Evolutionary conservation across 2,113 vertebrate species (phyloP), one percentile per base, ranked within the genome.

Genomic region (Stomatorhinus ivindoensis): DNA sequence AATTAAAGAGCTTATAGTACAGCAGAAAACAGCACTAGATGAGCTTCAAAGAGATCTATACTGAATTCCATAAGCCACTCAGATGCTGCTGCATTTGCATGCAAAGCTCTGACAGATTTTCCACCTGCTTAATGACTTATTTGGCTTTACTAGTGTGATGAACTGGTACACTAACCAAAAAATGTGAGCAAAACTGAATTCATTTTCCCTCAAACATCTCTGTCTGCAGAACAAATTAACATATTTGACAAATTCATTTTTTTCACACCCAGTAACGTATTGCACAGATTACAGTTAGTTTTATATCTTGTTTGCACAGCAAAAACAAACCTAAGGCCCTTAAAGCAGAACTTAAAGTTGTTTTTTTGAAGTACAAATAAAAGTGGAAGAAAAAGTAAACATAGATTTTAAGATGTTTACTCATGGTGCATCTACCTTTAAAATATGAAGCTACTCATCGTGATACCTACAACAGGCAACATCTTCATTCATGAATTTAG

Each of bases 21-120:
- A 76, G 39, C 31, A 76, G 15, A 7, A 80, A 19, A 35, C 73
- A 80, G 31, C 35, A 39, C 15, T 80, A 19, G 73, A 42, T 80
- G 73, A 80, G 73, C 73, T 42, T 19, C 35, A 42, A 42, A 42
- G 35, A 80, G 73, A 80, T 80, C 6, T 42, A 35, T 42, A 80
- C n/a, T 80, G 35, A 80, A 80, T 80, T 80, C 73, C 73, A 42
- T 80, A 80, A 80, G 73, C 35, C 73, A 80, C 35, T 80, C 73
- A 80, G 73, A 80, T 80, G 73, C 35, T 80, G 73, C 19, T 35
- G 35, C 65, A 73, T 73, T 35, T 73, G 31, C 13, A 35, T 73
- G 65, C 35, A 80, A 80, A 42, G 15, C 15, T 42, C 35, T 19
- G 35, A 39, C 31, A 80, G 73, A 80, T 35, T 42, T 80, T 80